Evolutionary conservation across 2,113 vertebrate genomes (phyloP).

Genomic region (Salminus brasiliensis): DNA sequence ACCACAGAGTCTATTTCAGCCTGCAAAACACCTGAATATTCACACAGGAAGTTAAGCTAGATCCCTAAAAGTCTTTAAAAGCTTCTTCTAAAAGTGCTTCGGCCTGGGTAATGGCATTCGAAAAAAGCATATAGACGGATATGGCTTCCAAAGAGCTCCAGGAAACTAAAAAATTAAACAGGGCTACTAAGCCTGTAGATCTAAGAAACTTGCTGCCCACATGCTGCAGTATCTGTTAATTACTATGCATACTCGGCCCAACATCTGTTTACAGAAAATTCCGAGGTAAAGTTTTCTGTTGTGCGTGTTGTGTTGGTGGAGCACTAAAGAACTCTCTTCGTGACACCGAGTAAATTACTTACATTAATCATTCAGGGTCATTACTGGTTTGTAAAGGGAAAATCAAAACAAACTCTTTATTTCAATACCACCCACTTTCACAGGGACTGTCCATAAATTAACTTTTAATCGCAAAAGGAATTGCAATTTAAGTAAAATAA

Average conservation of each 20-base stretch:
- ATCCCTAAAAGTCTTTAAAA: constrained; percentile 51
- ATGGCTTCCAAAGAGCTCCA: constrained; percentile 44
- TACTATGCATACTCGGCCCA: constrained; percentile 64
- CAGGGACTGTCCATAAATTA: constrained; percentile 53
- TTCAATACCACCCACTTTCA: constrained; percentile 56
- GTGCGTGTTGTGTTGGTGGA: constrained; percentile 50
- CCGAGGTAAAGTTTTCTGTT: constrained; percentile 60
- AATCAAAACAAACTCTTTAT: constrained; percentile 69
- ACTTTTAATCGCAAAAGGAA: constrained; percentile 48
- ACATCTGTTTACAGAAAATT: constrained; percentile 61
- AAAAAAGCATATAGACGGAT: constrained; percentile 53
- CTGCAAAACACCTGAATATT: constrained; percentile 12
- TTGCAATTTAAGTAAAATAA: constrained; percentile 54
- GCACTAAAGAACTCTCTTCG: constrained; percentile 57
- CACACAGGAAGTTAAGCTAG: not conserved
- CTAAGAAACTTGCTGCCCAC: constrained; percentile 26
- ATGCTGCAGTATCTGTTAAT: constrained; percentile 67
- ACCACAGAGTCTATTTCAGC: not conserved
- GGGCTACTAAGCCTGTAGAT: constrained; percentile 50
- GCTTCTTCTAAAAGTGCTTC: constrained; percentile 45
- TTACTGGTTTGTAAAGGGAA: constrained; percentile 69
- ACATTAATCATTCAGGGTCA: constrained; percentile 71
- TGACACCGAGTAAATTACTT: constrained; percentile 62
- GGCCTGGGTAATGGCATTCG: constrained; percentile 56
- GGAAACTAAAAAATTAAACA: constrained; percentile 67